Evolutionary conservation across 1,140 invertebrate genomes (phyloP), one percentile per base, ranked within the genome.

Genomic region (Campoletis sonorensis): DNA sequence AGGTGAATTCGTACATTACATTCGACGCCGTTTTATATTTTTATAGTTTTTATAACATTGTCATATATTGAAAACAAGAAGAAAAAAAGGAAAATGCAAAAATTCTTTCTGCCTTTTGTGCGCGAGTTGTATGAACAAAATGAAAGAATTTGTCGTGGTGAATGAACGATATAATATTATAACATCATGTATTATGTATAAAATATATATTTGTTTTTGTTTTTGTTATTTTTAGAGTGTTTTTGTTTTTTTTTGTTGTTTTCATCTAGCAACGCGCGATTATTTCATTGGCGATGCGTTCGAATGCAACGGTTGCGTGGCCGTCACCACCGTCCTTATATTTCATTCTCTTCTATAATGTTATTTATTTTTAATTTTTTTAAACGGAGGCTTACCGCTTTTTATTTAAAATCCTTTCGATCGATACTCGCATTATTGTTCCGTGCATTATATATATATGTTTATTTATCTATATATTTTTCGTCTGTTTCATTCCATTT

Each of bases 1-100:
- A 88, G 87, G 85, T 88, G 88, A 87, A 90, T 85, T 85, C 84
- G 78, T 77, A 84, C 81, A 83, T 81, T 85, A 87, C 82, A 84
- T 86, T 82, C 80, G 70, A 85, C 76, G 71, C 85, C 72, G 83
- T 79, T 77, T n/a, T 73, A 4, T 80, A 27, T 72, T 73, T 49
- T 33, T 37, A n/a, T n/a, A n/a, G n/a, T 73, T 8, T 33, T 33
- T 37, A 18, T 37, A 16, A 27, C 30, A 37, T 4, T 71, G 27
- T 7, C 27, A 15, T 71, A 18, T 71, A 40, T 71, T 18, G 68
- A n/a, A 15, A 68, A 30, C 18, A n/a, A 21, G 21, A n/a, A n/a
- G 11, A 21, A n/a, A 8, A 4, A n/a, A 33, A 33, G 7, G 7
- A 58, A 23, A 21, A 4, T n/a, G 1, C 21, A 21, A 58, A 23